These are phyloP conservation scores for Microdon myrmicae DNA, from an alignment of 2,888 invertebrate genomes.

Conservation along the genomic window DNA sequence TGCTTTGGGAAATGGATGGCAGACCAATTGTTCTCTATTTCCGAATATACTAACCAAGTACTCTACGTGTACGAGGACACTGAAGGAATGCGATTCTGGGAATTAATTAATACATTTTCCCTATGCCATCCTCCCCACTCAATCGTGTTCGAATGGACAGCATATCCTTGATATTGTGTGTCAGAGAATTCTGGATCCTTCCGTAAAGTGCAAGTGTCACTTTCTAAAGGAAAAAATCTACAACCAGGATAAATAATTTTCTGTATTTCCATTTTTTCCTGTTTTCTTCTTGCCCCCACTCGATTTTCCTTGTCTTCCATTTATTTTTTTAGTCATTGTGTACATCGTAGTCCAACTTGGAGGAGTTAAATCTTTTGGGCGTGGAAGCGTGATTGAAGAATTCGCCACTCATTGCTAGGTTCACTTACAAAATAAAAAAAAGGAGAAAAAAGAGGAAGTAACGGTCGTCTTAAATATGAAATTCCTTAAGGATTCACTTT, in stretches of 20 bases:
- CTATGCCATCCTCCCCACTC: conserved; percentile 14
- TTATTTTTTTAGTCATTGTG: too few species aligned
- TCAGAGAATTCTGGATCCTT: too few species aligned
- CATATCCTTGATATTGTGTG: too few species aligned
- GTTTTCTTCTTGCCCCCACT: too few species aligned
- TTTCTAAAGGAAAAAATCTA: conserved; percentile 20
- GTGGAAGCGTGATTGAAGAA: conserved; percentile 47
- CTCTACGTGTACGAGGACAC: conserved; percentile 42
- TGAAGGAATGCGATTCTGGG: conserved; percentile 54
- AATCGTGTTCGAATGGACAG: conserved; percentile 31
- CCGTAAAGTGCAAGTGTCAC: conserved; percentile 44
- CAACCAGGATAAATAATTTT: conserved; percentile 1
- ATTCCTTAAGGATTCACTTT: conserved; percentile 49
- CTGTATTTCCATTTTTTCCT: conserved; percentile 8
- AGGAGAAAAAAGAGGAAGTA: conserved; percentile 1
- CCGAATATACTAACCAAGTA: conserved; percentile 29
- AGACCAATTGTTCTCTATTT: conserved; percentile 26
- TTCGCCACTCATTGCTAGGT: conserved; percentile 12
- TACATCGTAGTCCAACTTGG: too few species aligned
- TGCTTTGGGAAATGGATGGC: conserved; percentile 31
- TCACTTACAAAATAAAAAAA: too few species aligned
- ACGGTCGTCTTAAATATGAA: conserved; percentile 33
- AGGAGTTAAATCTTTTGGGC: conserved; percentile 29
- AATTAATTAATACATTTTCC: conserved; percentile 56
- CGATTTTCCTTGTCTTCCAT: conserved; percentile 20